A percentile compares a stretch with the other conserved stretches of the same genome.
These are phyloP conservation scores for Ibidorhyncha struthersii DNA, from an alignment of 2,113 vertebrate genomes.

Conservation along the genomic window DNA sequence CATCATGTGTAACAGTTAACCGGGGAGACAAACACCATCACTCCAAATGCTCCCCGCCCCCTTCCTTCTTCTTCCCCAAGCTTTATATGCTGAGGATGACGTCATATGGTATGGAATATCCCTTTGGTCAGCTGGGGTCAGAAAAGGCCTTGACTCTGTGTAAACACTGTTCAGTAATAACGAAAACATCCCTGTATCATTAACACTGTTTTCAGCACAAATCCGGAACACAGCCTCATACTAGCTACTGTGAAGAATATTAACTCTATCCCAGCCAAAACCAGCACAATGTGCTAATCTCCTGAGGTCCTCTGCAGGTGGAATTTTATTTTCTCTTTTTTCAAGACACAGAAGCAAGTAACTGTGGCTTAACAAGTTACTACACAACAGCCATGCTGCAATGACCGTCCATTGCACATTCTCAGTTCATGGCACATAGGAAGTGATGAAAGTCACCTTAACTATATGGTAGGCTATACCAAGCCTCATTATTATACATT, in stretches of 20 bases:
- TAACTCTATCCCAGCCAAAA: neutral
- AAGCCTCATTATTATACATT: neutral
- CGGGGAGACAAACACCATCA: neutral
- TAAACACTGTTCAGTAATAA: neutral
- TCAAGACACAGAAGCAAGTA: neutral
- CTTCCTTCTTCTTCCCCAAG: neutral
- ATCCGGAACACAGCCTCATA: neutral
- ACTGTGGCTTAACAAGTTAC: neutral
- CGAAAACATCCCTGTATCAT: neutral
- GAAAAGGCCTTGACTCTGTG: neutral
- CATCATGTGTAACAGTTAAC: neutral
- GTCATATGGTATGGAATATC: too few relatives aligned
- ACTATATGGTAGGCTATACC: neutral
- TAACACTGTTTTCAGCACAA: neutral
- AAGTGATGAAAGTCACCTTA: neutral
- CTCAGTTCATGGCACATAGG: neutral
- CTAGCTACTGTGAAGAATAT: neutral
- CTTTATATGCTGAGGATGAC: neutral
- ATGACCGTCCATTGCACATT: neutral
- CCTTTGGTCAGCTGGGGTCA: neutral
- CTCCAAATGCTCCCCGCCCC: neutral
- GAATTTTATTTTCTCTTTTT: neutral
- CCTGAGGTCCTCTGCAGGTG: neutral
- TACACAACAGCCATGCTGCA: neutral
- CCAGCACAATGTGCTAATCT: neutral